Evolutionary conservation across 1,140 invertebrate species (phyloP).

Genomic region (Aradophagus sp.): DNA sequence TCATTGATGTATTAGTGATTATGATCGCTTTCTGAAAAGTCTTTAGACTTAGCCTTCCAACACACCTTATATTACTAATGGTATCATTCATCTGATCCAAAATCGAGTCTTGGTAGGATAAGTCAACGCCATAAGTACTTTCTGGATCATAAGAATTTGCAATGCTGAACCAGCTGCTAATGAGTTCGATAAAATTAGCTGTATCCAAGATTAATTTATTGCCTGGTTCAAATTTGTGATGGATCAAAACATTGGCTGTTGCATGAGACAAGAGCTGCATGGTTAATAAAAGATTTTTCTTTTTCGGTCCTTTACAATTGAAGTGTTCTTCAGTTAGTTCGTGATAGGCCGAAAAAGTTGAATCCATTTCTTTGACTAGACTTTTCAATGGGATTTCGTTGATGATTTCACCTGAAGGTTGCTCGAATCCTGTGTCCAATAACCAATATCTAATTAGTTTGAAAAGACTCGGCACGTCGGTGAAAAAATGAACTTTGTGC

Average conservation of each 20-base stretch:
- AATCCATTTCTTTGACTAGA: slow-evolving; percentile 3
- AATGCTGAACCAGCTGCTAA: slow-evolving; percentile 13
- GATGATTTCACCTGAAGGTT: slow-evolving; percentile 3
- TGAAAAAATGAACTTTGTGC: slow-evolving; percentile 49
- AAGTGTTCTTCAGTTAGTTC: slow-evolving; percentile 6
- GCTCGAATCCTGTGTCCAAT: slow-evolving; percentile 56
- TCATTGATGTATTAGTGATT: slow-evolving; percentile 11
- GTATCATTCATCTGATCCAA: slow-evolving; percentile 2
- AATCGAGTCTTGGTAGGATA: slow-evolving; percentile 10
- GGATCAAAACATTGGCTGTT: slow-evolving; percentile 17
- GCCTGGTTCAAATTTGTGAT: slow-evolving; percentile 1
- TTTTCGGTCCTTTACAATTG: not conserved
- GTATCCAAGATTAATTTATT: slow-evolving; percentile 9
- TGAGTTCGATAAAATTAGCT: slow-evolving; percentile 11
- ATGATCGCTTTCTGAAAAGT: slow-evolving; percentile 23
- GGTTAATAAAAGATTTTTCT: not conserved
- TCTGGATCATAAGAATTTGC: slow-evolving; percentile 2
- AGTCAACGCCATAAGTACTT: slow-evolving; percentile 1
- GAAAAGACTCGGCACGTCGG: slow-evolving; percentile 58
- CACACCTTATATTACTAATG: slow-evolving; percentile 21
- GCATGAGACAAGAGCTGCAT: slow-evolving; percentile 11
- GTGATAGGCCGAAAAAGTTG: not conserved
- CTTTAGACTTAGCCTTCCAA: slow-evolving; percentile 6
- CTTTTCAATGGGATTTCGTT: slow-evolving; percentile 4
- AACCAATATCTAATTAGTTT: slow-evolving; percentile 61